phyloP scores from a whole-genome alignment of 2,113 vertebrate species.

The Gracilinanus agilis region DNA sequence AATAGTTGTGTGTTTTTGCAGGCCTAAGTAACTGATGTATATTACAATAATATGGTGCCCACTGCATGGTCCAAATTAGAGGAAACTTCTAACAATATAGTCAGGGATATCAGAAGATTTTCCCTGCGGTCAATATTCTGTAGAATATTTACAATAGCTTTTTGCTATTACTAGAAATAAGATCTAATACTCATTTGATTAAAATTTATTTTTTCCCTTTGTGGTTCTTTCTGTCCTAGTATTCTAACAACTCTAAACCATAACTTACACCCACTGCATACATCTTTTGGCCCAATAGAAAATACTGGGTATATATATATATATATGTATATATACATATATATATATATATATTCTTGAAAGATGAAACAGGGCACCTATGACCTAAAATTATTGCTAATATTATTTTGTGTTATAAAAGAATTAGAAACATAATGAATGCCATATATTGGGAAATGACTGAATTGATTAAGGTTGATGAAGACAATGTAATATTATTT shows the following conservation, averaged over 20 bases:
- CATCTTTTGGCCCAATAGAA: neutral
- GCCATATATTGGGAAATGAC: neutral
- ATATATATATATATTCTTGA: no score
- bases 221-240: neutral
- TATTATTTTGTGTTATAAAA: neutral
- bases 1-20: neutral
- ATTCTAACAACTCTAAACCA: neutral
- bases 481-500: neutral
- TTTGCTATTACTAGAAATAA: neutral
- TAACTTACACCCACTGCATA: neutral
- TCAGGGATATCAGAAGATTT: neutral
- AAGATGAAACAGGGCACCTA: neutral
- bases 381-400: neutral
- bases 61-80: neutral
- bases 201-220: neutral
- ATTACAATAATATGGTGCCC: neutral
- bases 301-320: neutral
- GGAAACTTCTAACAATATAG: neutral
- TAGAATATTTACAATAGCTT: neutral
- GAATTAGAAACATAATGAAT: conserved; percentile 1
- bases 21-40: neutral
- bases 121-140: neutral
- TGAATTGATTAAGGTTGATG: neutral
- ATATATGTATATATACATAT: no score
- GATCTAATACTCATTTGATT: neutral